Conservation (phyloP, 2,797 vertebrate species). For the Ptychobarbus kaznakovi region DNA sequence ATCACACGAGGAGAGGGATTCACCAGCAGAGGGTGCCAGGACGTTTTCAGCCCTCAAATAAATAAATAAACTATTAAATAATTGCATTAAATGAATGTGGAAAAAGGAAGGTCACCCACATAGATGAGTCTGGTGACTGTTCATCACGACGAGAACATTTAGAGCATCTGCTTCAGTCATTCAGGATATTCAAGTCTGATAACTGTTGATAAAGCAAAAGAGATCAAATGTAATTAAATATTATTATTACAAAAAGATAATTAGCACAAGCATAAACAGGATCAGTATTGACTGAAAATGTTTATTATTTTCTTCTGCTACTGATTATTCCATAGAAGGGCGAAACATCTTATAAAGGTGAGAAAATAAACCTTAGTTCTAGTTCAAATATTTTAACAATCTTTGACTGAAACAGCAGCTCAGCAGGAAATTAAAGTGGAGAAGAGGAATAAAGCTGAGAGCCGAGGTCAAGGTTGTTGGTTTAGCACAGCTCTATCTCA, state of each 20-base stretch:
- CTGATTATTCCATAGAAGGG: background rate
- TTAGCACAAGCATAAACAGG: background rate
- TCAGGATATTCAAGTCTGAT: background rate
- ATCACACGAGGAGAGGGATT: background rate
- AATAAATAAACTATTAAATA: background rate
- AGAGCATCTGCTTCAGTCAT: background rate
- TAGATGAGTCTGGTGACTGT: background rate
- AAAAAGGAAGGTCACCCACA: background rate
- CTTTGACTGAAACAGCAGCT: background rate
- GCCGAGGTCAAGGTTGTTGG: background rate
- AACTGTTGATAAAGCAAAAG: background rate
- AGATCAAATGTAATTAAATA: background rate
- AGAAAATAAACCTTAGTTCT: conserved; percentile 5
- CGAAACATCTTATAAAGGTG: conserved; percentile 1
- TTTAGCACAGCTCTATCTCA: background rate
- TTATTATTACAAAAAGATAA: background rate
- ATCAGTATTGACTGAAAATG: background rate
- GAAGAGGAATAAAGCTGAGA: background rate
- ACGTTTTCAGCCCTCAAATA: background rate
- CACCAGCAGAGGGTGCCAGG: conserved; percentile 30
- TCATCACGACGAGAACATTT: background rate
- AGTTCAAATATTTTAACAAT: background rate
- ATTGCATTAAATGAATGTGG: conserved; percentile 7
- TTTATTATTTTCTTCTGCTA: background rate
- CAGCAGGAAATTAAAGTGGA: conserved; percentile 41